Base-by-base conservation (phyloP, 2,113 vertebrate genomes). In the Crotophaga sulcirostris region DNA sequence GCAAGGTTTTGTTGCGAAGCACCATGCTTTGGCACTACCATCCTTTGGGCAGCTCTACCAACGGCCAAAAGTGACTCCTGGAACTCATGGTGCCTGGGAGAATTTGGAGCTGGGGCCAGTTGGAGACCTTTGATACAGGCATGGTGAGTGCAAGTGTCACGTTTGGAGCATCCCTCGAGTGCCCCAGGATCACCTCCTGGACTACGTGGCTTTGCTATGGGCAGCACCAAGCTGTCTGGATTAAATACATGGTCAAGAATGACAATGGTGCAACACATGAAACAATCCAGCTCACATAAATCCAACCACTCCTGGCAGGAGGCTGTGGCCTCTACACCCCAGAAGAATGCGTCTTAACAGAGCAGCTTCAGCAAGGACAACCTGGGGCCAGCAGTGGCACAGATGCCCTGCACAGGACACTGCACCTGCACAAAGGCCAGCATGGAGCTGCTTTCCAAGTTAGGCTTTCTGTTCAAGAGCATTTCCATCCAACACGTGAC, bases 121-220 rank as follows among this genome's bases (percentile, higher is more conserved):
- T 84, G 29, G 58, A 88, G 58, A 47, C 18, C 31, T 88, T 45
- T 42, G 62, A 40, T 18, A 4, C 28, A 40, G 25, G 42, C 17
- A 31, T 1, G 2, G 7, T 5, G 45, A 49, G 25, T 4, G 10
- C 3, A 0, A 82, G 36, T 40, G 76, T 29, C 1, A 0, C 4
- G 8, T 25, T 69, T 7, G 8, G 21, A 58, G 31, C 2, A 31
- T 25, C 10, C n/a, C n/a, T n/a, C 14, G n/a, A 13, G 10, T 5
- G 5, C 33, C n/a, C 45, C 1, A 6, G 56, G 38, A 21, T 28
- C 11, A 17, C 9, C 44, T 62, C 26, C 58, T 5, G 4, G 21
- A 16, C 26, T 60, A 5, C 3, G 1, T 20, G 75, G 49, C 34
- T 2, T 0, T n/a, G 74, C 10, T 16, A 23, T 47, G 29, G 38